A percentile compares a stretch with the other conserved stretches of the same genome.
These are phyloP conservation scores for Tinamus major DNA, from an alignment of 2,797 vertebrate species.

Conservation along the genomic window DNA sequence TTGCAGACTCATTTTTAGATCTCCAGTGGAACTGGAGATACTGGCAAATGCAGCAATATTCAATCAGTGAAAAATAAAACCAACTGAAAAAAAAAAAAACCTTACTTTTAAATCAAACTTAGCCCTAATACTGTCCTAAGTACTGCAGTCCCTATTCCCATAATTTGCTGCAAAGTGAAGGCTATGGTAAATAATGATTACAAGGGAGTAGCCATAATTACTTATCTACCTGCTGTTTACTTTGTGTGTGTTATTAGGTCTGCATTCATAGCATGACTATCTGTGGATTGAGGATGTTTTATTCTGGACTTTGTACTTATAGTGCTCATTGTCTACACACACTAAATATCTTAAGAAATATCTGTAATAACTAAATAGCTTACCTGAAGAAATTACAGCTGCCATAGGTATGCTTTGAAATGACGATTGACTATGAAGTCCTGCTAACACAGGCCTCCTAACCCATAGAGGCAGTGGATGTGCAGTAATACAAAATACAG, in stretches of 20 bases:
- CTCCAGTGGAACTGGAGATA: background rate
- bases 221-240: background rate
- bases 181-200: background rate
- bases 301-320: background rate
- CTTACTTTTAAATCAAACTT: background rate
- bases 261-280: background rate
- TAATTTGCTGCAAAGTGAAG: background rate
- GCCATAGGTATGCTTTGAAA: slow-evolving; percentile 1
- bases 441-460: background rate
- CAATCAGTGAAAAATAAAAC: background rate
- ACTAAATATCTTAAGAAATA: background rate
- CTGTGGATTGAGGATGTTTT: background rate
- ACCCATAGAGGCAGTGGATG: background rate
- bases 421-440: background rate
- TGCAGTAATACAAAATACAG: background rate
- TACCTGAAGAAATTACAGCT: background rate
- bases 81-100: background rate
- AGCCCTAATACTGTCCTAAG: slow-evolving; percentile 9
- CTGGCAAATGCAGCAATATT: background rate
- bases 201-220: background rate
- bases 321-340: background rate
- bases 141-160: background rate
- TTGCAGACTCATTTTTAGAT: background rate
- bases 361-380: background rate
- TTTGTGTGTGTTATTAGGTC: background rate